Percentiles rank a stretch among this genome's conserved stretches.
These are phyloP conservation scores for Dryobotodes eremita DNA, from an alignment of 2,888 invertebrate species.

Conservation along the genomic window DNA sequence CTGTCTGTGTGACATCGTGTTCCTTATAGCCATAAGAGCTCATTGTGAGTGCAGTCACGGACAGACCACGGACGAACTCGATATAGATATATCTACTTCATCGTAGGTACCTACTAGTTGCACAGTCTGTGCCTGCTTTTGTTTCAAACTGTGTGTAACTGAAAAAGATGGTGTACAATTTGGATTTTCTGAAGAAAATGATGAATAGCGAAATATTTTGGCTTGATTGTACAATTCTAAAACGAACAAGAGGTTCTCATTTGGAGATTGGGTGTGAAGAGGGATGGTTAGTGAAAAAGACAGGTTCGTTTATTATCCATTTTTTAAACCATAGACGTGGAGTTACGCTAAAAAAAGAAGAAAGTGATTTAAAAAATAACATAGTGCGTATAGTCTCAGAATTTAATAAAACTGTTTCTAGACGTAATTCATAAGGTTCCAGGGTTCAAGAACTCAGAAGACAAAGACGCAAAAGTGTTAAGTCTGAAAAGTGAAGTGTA, in stretches of 20 bases:
- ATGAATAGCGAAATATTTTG: no score
- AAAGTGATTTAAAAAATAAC: background rate
- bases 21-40: constrained; percentile 64
- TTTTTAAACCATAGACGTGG: background rate
- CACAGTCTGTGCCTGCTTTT: constrained; percentile 45
- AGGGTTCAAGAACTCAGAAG: background rate
- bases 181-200: background rate
- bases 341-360: background rate
- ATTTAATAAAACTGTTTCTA: background rate
- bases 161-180: constrained; percentile 6
- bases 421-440: background rate
- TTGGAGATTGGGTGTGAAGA: background rate
- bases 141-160: constrained; percentile 25
- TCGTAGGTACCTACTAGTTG: constrained; percentile 64
- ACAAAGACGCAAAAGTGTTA: background rate
- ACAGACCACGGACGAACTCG: constrained; percentile 69
- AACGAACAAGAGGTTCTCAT: background rate
- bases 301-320: background rate
- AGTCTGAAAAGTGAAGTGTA: background rate
- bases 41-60: constrained; percentile 84
- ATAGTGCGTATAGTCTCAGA: background rate
- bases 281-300: background rate
- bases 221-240: background rate
- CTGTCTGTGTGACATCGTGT: constrained; percentile 54
- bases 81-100: constrained; percentile 77